Evolutionary conservation across 37 sponge, comb jelly and placozoan genomes (phyloP), one percentile per base, ranked within the genome.

Genomic region (Ianthella basta): DNA sequence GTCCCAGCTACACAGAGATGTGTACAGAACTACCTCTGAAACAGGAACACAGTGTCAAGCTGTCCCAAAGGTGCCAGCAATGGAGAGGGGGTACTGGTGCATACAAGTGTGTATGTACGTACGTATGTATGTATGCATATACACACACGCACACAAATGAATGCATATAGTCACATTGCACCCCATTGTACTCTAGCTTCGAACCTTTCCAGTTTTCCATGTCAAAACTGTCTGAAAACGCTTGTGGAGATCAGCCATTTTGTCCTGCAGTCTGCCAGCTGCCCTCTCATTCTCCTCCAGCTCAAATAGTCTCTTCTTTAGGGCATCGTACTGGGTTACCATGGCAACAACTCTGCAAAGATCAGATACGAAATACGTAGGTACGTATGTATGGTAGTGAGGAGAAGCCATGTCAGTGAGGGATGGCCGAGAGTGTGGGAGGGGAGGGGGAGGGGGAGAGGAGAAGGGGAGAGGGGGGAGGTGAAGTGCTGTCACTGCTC

Each of bases 231-330:
- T 44, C 54, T 75, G 78, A 41, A 75, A 75, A 1, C 78, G 44
- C 53, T 75, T 75, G 53, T 75, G 78, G 25, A 75, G 53, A 15
- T 75, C 78, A 4, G 78, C 44, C 21, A 75, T 19, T 44, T 50
- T 40, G 74, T 68, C 54, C 27, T 61, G 21, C 36, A 36, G 55
- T 59, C 13, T 27, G 27, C 80, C 67, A 24, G 24, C 33, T 50
- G 2, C 72, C 40, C 15, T 38, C 40, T 1, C 64, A 44, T 13
- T 25, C 25, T 53, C 84, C 23, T 56, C 39, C 55, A 44, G 41
- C 59, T 80, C 82, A 18, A 66, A 24, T 33, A 90, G 53, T 69
- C 83, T 63, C 44, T 66, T 44, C 55, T 55, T 55, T 29, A 90
- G 79, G 18, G 64, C 84, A 0, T 55, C 78, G 25, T 53, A 75